Evolutionary conservation across 2,113 vertebrate species (phyloP), one percentile per base, ranked within the genome.

Genomic region (Microcebus griseorufus): DNA sequence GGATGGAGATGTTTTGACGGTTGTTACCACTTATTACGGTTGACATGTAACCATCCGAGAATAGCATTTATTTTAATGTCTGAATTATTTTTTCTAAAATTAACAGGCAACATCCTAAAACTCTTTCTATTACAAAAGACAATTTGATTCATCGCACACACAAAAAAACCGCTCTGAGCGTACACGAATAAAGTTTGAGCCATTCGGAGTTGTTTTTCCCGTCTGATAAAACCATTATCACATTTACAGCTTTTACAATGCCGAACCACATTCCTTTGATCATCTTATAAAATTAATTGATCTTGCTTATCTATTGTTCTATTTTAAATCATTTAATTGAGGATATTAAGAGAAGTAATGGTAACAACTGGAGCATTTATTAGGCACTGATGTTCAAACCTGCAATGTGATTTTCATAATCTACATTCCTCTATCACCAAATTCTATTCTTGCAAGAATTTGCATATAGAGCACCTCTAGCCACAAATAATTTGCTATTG

Each of bases 261-360:
- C 98, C 90, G 88, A 98, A 98, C 98, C 98, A 98, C 98, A 98
- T 98, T 98, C 98, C 99, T 99, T 99, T 99, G 99, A 99, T 99
- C 99, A 99, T 98, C 99, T 98, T 98, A 98, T 98, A 98, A 98
- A 99, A 98, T 99, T 99, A 99, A 98, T 98, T 99, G 98, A 98
- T 99, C 99, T 99, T 98, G 98, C 98, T 99, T 99, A 99, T 99
- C 99, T 99, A 99, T 99, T 99, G 99, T 99, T 99, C 99, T 99
- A 98, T 99, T 99, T 99, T 98, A 98, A 99, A 98, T 99, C 98
- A 99, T 98, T 99, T 99, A 99, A 99, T 99, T 98, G 98, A 98
- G 98, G 99, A 99, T 98, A 99, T 99, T 99, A 99, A 98, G 98
- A 99, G 98, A 98, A 99, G 99, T 99, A 99, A 99, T 99, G 99